Evolutionary conservation across 2,113 vertebrate genomes (phyloP), one percentile per base, ranked within the genome.

Genomic region (Columba livia): DNA sequence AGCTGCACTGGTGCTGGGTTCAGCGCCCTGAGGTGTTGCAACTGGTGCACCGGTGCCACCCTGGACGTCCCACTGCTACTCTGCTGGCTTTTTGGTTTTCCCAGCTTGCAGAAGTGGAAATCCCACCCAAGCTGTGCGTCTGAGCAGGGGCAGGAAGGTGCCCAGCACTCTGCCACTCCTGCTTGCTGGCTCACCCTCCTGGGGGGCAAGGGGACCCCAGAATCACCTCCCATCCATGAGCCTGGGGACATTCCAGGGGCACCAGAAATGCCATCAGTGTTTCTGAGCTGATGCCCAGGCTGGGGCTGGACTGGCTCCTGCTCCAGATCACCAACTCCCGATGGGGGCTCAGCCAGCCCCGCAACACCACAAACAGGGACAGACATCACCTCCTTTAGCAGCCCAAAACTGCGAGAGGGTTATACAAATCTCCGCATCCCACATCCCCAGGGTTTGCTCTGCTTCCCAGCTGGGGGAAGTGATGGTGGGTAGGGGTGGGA

Each of bases 21-120:
- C 2, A 0, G 48, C 34, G 31, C 10, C 15, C 19, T 0, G 0
- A 50, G 14, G 21, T 19, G 17, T 48, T 19, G 14, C 31, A 7
- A 20, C 26, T 5, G 1, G 18, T 7, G 19, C n/a, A 5, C 10
- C 1, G 2, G 2, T 25, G n/a, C 31, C 62, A 65, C 28, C 25
- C 17, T 51, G 54, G 17, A 6, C 8, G 5, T 78, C 32, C 20
- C 77, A 47, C 26, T 15, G 1, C 6, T 12, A 28, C 16, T 44
- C n/a, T 88, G 25, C n/a, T 51, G 47, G 23, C 12, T 9, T 51
- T 64, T 56, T 10, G 31, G 8, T 54, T 67, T 77, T 60, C 20
- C 15, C 31, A 11, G 32, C 12, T 51, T 8, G 6, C 3, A 21
- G 65, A 25, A 7, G 8, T 9, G 25, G 47, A 38, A 42, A 86